These are phyloP conservation scores for Enteromius unitaeniatus DNA, from an alignment of 2,797 vertebrate genomes.

Conservation along the genomic window DNA sequence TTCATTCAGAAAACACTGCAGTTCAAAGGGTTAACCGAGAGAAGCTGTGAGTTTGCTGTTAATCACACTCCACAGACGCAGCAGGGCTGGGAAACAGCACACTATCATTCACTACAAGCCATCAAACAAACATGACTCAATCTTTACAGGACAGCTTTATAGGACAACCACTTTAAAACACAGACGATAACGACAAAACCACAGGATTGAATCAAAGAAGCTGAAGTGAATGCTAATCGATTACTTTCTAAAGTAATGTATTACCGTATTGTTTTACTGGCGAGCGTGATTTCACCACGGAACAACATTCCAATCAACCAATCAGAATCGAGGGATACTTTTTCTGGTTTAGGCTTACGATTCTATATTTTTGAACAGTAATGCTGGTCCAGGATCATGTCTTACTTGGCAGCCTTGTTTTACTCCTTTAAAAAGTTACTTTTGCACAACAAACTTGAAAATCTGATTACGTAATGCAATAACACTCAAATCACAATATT, in stretches of 20 bases:
- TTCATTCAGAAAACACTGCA: not conserved
- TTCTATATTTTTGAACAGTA: too few relatives aligned
- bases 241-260: not conserved
- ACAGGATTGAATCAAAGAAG: not conserved
- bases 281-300: too few relatives aligned
- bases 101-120: not conserved
- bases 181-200: not conserved
- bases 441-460: too few relatives aligned
- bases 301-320: too few relatives aligned
- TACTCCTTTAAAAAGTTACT: too few relatives aligned
- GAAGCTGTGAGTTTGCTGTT: not conserved
- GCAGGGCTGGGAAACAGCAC: not conserved
- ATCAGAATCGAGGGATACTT: too few relatives aligned
- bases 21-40: not conserved
- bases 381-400: too few relatives aligned
- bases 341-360: too few relatives aligned
- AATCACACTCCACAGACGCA: not conserved
- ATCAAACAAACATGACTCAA: not conserved
- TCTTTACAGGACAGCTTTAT: not conserved
- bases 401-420: too few relatives aligned
- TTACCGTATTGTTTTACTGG: not conserved
- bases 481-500: not conserved
- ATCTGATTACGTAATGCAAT: too few relatives aligned
- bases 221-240: not conserved
- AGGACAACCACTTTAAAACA: not conserved